These are phyloP conservation scores for Labeo rohita DNA, from an alignment of 2,113 vertebrate genomes.

Conservation along the genomic window DNA sequence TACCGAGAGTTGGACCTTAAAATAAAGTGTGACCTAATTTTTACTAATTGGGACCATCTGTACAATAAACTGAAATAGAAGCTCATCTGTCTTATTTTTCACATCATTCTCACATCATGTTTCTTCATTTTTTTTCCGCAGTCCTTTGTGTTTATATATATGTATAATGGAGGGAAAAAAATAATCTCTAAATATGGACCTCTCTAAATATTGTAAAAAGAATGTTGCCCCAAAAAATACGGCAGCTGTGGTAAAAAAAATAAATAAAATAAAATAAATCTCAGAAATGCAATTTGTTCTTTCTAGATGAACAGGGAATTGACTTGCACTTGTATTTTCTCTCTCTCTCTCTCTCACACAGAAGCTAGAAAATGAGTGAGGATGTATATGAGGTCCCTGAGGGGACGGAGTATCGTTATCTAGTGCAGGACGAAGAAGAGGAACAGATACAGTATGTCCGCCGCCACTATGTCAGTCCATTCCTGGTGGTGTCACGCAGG, in stretches of 20 bases:
- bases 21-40: too few species aligned
- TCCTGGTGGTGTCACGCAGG: slow-evolving; percentile 70
- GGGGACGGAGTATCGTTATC: slow-evolving; percentile 76
- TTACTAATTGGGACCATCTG: too few species aligned
- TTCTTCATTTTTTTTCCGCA: too few species aligned
- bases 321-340: background rate
- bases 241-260: too few species aligned
- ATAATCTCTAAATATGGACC: too few species aligned
- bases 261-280: too few species aligned
- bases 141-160: too few species aligned
- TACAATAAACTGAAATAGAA: too few species aligned
- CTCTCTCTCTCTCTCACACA: background rate
- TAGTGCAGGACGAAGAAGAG: slow-evolving; percentile 76
- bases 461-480: slow-evolving; percentile 71
- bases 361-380: slow-evolving; percentile 73
- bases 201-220: background rate
- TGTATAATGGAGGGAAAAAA: too few species aligned
- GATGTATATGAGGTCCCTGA: slow-evolving; percentile 71
- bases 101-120: too few species aligned
- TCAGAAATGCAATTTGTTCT: background rate
- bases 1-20: too few species aligned
- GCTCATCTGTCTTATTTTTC: background rate
- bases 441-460: slow-evolving; percentile 70
- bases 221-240: background rate
- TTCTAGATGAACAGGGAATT: background rate